Percentiles rank a stretch among this genome's conserved stretches.
Evolutionary conservation across 2,113 vertebrate genomes (phyloP).

Genomic region (Pachyramphus minor): DNA sequence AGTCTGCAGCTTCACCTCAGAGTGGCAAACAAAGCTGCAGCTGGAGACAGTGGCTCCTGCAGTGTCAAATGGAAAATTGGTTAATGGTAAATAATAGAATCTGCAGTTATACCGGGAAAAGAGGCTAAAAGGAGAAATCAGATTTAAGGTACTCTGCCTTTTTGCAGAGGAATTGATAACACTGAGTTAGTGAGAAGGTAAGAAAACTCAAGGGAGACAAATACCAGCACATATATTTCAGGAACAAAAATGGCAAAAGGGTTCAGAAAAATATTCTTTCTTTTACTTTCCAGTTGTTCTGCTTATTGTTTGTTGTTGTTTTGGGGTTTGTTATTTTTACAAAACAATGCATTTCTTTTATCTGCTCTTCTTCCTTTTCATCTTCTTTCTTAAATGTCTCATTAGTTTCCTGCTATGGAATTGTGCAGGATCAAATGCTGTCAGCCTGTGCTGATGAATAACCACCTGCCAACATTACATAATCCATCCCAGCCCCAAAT

Average conservation of each 20-base stretch:
- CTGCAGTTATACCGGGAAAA: neutral
- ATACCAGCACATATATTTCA: neutral
- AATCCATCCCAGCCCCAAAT: neutral
- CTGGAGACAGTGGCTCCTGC: neutral
- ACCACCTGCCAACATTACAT: neutral
- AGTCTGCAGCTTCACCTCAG: neutral
- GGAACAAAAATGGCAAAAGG: neutral
- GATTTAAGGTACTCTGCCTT: neutral
- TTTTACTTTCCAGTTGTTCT: neutral
- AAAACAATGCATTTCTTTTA: neutral
- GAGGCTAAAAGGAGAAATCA: neutral
- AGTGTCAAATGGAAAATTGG: neutral
- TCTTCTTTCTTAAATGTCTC: constrained; percentile 13
- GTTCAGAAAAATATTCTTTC: neutral
- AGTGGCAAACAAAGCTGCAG: neutral
- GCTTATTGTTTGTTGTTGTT: neutral
- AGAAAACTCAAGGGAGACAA: neutral
- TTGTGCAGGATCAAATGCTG: constrained; percentile 9
- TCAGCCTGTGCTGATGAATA: neutral
- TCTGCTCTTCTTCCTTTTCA: neutral
- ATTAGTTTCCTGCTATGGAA: neutral
- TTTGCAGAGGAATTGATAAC: neutral
- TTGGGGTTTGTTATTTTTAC: neutral
- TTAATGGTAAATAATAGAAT: neutral
- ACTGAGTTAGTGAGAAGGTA: neutral